Evolutionary conservation across 1,140 invertebrate genomes (phyloP).

Genomic region (Pomacea maculata): DNA sequence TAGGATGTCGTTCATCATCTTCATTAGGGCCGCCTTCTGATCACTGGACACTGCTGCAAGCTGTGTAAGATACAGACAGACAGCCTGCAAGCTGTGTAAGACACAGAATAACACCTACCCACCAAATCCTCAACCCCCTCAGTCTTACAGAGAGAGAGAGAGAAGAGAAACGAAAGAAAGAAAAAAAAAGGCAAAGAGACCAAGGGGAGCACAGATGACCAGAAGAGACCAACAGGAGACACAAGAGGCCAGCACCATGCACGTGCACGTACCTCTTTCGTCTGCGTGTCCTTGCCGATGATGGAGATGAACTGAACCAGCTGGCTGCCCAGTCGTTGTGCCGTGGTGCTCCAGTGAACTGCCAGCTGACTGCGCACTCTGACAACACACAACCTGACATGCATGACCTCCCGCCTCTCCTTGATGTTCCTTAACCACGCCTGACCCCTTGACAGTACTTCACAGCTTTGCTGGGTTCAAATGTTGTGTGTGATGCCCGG

Average conservation of each 20-base stretch:
- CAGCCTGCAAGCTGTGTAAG: no score
- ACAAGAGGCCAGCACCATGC: background rate
- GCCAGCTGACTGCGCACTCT: conserved; percentile 53
- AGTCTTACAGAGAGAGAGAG: background rate
- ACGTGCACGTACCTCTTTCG: conserved; percentile 44
- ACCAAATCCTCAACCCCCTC: background rate
- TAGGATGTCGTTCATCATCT: conserved; percentile 51
- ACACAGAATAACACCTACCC: no score
- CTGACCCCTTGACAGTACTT: no score
- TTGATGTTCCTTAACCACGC: no score
- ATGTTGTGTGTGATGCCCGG: no score
- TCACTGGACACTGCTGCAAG: conserved; percentile 44
- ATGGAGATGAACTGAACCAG: conserved; percentile 50
- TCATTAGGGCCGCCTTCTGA: conserved; percentile 55
- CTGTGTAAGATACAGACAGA: conserved; percentile 24
- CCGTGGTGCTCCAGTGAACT: conserved; percentile 47
- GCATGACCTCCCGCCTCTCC: no score
- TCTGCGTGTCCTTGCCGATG: conserved; percentile 47
- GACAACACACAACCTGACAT: conserved; percentile 11
- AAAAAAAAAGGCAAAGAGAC: background rate
- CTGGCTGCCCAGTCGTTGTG: conserved; percentile 43
- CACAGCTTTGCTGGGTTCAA: no score
- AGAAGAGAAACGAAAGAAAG: background rate
- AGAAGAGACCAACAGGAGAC: background rate
- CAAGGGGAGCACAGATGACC: background rate